Conservation (phyloP, 2,888 invertebrate genomes). For the Drosophila mercatorum region DNA sequence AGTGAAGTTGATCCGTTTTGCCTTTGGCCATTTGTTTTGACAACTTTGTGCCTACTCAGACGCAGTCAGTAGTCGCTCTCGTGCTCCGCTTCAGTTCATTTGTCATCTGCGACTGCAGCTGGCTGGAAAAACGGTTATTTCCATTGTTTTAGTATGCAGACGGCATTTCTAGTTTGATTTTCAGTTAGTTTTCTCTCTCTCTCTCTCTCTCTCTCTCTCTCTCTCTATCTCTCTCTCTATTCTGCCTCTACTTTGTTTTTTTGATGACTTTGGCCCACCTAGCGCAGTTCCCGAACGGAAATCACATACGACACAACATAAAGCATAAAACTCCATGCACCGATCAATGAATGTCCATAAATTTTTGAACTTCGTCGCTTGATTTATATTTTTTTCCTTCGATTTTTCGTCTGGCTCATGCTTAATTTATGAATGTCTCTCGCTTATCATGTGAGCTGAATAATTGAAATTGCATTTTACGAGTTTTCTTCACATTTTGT, state of each 20-base stretch:
- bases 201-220: neutral
- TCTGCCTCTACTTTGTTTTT: neutral
- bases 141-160: slow-evolving; percentile 74
- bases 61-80: slow-evolving; percentile 39
- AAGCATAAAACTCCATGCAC: slow-evolving; percentile 77
- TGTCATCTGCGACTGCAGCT: slow-evolving; percentile 59
- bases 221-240: slow-evolving; percentile 1
- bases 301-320: slow-evolving; percentile 77
- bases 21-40: slow-evolving; percentile 56
- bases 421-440: slow-evolving; percentile 80
- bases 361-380: slow-evolving; percentile 51
- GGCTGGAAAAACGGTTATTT: slow-evolving; percentile 19
- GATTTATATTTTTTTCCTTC: slow-evolving; percentile 25
- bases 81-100: slow-evolving; percentile 54
- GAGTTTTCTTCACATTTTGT: slow-evolving; percentile 40
- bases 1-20: slow-evolving; percentile 28
- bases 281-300: slow-evolving; percentile 74
- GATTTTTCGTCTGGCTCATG: slow-evolving; percentile 52
- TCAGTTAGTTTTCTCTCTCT: slow-evolving; percentile 48
- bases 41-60: slow-evolving; percentile 35
- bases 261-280: slow-evolving; percentile 74
- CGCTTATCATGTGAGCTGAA: slow-evolving; percentile 70
- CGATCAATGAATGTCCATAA: slow-evolving; percentile 74
- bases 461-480: slow-evolving; percentile 60
- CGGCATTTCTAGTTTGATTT: slow-evolving; percentile 61